Evolutionary conservation across 2,888 invertebrate genomes (phyloP).

Genomic region (Cylindroiulus punctatus): DNA sequence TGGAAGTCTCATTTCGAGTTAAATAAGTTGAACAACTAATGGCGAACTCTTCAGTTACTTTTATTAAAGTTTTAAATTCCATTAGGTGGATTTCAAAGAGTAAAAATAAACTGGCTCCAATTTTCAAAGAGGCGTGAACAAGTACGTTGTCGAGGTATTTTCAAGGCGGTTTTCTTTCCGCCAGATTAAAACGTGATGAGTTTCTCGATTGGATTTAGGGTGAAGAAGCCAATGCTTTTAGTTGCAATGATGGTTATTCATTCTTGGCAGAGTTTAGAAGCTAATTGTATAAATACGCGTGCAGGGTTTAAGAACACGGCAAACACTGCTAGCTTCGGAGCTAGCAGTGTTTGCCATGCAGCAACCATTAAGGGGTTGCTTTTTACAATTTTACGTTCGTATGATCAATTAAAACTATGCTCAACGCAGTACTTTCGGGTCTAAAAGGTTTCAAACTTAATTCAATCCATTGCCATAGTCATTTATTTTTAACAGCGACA

Average conservation of each 20-base stretch:
- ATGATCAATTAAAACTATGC: too few relatives aligned
- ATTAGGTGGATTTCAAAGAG: neutral
- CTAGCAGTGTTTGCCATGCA: neutral
- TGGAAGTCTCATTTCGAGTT: neutral
- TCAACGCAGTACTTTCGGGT: too few relatives aligned
- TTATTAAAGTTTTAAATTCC: neutral
- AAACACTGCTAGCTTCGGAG: neutral
- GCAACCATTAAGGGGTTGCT: too few relatives aligned
- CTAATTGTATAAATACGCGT: neutral
- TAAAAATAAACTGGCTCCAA: slow-evolving; percentile 13
- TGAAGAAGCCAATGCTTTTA: neutral
- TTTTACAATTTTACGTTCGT: too few relatives aligned
- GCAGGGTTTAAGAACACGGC: neutral
- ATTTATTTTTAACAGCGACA: too few relatives aligned
- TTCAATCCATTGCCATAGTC: too few relatives aligned
- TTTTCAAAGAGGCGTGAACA: slow-evolving; percentile 5
- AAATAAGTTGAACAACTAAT: slow-evolving; percentile 11
- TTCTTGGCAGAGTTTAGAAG: neutral
- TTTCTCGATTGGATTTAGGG: neutral
- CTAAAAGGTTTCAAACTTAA: too few relatives aligned
- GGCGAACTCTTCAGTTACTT: slow-evolving; percentile 15
- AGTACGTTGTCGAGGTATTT: neutral
- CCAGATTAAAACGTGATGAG: neutral
- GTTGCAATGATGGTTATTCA: neutral
- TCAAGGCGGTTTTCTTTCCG: neutral